Evolutionary conservation across 2,113 vertebrate species (phyloP), one percentile per base, ranked within the genome.

Genomic region (Hemibagrus wyckioides): DNA sequence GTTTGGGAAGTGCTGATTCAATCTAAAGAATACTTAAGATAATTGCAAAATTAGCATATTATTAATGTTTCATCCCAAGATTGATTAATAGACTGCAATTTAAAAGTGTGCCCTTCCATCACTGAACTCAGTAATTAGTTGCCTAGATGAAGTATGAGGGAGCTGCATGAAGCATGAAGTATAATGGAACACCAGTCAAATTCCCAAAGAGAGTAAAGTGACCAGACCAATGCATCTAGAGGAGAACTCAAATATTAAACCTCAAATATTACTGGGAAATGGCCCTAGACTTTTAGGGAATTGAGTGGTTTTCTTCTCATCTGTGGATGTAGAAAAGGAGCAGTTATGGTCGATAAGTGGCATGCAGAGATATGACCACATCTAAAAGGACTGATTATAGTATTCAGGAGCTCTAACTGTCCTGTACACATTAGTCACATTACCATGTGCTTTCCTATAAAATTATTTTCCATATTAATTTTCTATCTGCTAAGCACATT

Each of bases 51-150:
- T 92, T 71, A 90, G 87, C 93, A 93, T 92, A 93, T 93, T 91
- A 92, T 94, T 88, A 93, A 36, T 83, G 17, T 89, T 92, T 92
- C 92, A 82, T 88, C 88, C 90, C 83, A 91, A 86, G 90, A 92
- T 93, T 95, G 91, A 94, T 94, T 93, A 93, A 95, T 93, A 91
- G 92, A 92, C 92, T 93, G 89, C 80, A 92, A 88, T 93, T 92
- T 92, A 81, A 91, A 91, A 93, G 89, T 90, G 91, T 90, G 92
- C 85, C 88, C 89, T 90, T 90, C 86, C 89, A 88, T 89, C 86
- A 77, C 90, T 84, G 94, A 91, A 92, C 89, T 90, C 88, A 39
- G 76, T 94, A 94, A 95, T 94, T 94, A 92, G 88, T 91, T 88
- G 90, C 82, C 91, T 92, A 90, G 79, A 88, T 93, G 88, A 92